Conservation (phyloP, 1,140 invertebrate genomes). For the Nebria ingens region DNA sequence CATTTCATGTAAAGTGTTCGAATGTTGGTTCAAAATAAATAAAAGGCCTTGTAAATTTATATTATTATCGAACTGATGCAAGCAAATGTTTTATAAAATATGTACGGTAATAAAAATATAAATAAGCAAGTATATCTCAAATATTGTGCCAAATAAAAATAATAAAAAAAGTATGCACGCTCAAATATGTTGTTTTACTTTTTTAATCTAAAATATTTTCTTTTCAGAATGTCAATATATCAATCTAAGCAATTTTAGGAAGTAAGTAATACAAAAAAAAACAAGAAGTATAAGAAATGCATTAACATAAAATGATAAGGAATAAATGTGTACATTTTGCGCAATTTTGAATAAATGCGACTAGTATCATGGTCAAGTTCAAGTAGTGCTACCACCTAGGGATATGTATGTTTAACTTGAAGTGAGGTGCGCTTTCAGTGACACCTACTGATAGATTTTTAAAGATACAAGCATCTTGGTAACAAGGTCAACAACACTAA, state of each 20-base stretch:
- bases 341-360: not conserved
- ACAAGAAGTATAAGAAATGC: no score
- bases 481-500: constrained; percentile 35
- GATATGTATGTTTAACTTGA: not conserved
- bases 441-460: constrained; percentile 1
- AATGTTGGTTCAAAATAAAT: not conserved
- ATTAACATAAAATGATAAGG: no score
- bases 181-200: not conserved
- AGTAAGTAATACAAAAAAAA: no score
- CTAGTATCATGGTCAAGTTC: not conserved
- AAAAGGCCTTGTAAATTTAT: constrained; percentile 7
- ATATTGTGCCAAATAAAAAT: constrained; percentile 5
- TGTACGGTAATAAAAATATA: constrained; percentile 2
- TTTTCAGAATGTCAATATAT: not conserved
- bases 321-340: no score
- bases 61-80: constrained; percentile 5
- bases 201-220: not conserved
- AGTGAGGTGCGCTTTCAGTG: not conserved
- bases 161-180: constrained; percentile 1
- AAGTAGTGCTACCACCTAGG: constrained; percentile 3
- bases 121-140: constrained; percentile 9
- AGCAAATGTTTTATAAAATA: not conserved
- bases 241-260: no score
- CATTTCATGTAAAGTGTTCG: not conserved
- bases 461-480: constrained; percentile 24